Evolutionary conservation across 2,888 invertebrate genomes (phyloP).

Genomic region (Cheilosia vulpina): DNA sequence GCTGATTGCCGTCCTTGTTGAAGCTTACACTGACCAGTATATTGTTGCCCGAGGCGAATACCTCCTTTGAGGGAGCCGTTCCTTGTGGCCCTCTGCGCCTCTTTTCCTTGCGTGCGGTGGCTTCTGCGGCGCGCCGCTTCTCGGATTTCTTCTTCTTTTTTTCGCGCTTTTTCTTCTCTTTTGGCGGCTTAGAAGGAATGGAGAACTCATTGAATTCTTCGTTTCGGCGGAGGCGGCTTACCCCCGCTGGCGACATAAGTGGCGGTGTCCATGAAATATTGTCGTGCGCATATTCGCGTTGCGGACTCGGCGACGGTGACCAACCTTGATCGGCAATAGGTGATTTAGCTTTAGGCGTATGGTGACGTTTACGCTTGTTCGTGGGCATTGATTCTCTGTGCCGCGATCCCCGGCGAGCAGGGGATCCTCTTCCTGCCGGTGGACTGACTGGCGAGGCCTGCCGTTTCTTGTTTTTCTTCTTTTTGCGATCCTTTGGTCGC

Average conservation of each 20-base stretch:
- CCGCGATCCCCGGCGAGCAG: conserved; percentile 76
- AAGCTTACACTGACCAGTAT: conserved; percentile 97
- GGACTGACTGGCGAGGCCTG: conserved; percentile 77
- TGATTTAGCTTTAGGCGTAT: conserved; percentile 76
- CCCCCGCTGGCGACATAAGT: conserved; percentile 79
- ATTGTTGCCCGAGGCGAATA: conserved; percentile 96
- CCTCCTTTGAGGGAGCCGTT: conserved; percentile 91
- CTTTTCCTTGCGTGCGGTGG: conserved; percentile 80
- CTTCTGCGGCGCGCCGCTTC: conserved; percentile 81
- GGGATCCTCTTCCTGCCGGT: conserved; percentile 71
- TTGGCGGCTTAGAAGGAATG: conserved; percentile 72
- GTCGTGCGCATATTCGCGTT: conserved; percentile 79
- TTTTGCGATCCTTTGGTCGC: conserved; percentile 78
- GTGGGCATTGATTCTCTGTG: conserved; percentile 79
- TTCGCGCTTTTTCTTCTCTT: conserved; percentile 81
- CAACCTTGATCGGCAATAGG: conserved; percentile 82
- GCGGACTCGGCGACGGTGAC: conserved; percentile 86
- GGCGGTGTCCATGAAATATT: conserved; percentile 87
- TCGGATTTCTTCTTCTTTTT: conserved; percentile 80
- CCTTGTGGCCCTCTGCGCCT: conserved; percentile 81
- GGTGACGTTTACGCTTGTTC: conserved; percentile 79
- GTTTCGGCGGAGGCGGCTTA: conserved; percentile 84
- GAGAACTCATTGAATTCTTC: conserved; percentile 83
- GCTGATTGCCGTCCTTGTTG: conserved; percentile 86
- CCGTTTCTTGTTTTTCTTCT: conserved; percentile 79